Percentiles rank a stretch among this genome's conserved stretches.
Evolutionary conservation across 1,140 invertebrate species (phyloP).

Genomic region (Argopecten irradians): DNA sequence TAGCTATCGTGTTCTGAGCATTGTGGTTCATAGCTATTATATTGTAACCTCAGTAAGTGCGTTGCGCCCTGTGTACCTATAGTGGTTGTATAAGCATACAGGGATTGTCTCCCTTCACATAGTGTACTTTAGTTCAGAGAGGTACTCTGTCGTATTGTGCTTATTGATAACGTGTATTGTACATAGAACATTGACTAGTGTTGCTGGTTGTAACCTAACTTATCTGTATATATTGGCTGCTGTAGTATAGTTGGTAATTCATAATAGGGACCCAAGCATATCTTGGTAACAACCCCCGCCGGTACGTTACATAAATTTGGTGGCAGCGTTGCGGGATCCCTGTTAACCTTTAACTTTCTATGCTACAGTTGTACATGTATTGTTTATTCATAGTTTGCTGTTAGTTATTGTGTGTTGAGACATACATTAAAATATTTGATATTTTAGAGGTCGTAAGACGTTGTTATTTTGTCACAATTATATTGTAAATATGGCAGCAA

Average conservation of each 20-base stretch:
- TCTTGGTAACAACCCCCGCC: not conserved
- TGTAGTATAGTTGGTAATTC: not conserved
- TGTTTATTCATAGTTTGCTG: not conserved
- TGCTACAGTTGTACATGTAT: not conserved
- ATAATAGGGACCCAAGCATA: not conserved
- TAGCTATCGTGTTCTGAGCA: too few relatives aligned
- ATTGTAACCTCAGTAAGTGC: too few relatives aligned
- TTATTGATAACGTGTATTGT: too few relatives aligned
- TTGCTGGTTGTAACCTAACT: too few relatives aligned
- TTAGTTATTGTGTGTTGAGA: not conserved
- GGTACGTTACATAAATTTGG: not conserved
- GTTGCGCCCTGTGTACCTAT: too few relatives aligned
- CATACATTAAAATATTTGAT: not conserved
- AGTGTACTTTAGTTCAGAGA: too few relatives aligned
- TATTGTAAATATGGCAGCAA: not conserved
- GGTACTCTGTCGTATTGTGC: too few relatives aligned
- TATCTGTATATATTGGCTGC: not conserved
- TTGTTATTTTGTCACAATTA: not conserved
- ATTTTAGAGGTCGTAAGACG: too few relatives aligned
- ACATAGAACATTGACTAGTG: too few relatives aligned
- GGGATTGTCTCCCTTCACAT: too few relatives aligned
- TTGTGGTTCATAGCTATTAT: too few relatives aligned
- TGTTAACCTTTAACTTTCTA: not conserved
- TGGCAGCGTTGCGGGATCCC: not conserved
- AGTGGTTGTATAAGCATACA: too few relatives aligned